A percentile compares a stretch with the other conserved stretches of the same genome.
phyloP scores from a whole-genome alignment of 1,140 invertebrate species.

The Drosophila ercepeae region DNA sequence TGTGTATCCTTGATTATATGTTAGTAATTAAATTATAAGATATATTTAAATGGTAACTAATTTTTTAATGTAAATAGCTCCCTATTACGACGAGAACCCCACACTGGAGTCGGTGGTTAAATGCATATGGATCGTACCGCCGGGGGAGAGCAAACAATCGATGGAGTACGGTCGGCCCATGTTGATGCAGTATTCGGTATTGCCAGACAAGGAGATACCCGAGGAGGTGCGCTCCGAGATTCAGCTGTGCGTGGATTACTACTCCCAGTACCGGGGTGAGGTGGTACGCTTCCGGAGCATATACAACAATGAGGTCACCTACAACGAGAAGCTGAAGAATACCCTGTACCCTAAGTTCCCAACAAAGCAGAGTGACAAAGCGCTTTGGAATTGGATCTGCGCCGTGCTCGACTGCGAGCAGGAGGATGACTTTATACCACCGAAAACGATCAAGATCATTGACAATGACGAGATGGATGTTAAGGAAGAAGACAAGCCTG shows the following conservation, averaged over 20 bases:
- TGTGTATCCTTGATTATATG: conserved; percentile 97
- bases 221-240: conserved; percentile 94
- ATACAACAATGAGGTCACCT: conserved; percentile 90
- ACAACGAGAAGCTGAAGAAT: conserved; percentile 91
- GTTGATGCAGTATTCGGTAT: conserved; percentile 92
- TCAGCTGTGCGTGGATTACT: conserved; percentile 93
- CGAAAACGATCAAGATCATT: conserved; percentile 77
- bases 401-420: conserved; percentile 76
- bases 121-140: conserved; percentile 97
- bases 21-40: conserved; percentile 84
- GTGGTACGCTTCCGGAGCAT: conserved; percentile 91
- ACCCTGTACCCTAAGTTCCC: conserved; percentile 88
- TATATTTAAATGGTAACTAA: not conserved
- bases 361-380: conserved; percentile 87
- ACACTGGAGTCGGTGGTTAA: conserved; percentile 92
- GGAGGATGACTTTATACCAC: conserved; percentile 80
- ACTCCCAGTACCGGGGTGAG: conserved; percentile 89
- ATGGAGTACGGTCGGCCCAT: conserved; percentile 95
- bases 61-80: conserved; percentile 86
- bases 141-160: conserved; percentile 94
- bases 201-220: conserved; percentile 92
- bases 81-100: conserved; percentile 91
- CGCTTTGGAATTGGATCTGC: conserved; percentile 86
- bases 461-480: conserved; percentile 69
- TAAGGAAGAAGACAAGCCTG: conserved; percentile 44